Evolutionary conservation across 2,888 invertebrate genomes (phyloP), one percentile per base, ranked within the genome.

Genomic region (Luperina nickerlii): DNA sequence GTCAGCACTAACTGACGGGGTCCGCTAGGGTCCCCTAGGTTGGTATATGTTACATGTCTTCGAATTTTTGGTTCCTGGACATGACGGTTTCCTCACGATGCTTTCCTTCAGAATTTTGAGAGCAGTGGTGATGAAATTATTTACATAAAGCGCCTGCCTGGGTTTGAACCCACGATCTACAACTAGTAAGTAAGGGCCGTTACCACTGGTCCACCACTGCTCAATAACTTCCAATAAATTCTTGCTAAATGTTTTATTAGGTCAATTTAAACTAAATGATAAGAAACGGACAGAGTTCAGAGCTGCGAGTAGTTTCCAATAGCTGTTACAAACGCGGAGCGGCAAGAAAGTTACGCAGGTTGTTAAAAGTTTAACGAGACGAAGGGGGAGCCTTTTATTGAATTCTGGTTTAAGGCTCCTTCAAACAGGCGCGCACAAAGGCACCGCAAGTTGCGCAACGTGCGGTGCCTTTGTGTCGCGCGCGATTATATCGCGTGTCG

Each of bases 291-390:
- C 57, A 8, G 24, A 65, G 42, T 77, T 72, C 68, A 63, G 66
- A 77, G 67, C 57, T 80, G 8, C 45, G 42, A 75, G 69, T 70
- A 82, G 79, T 85, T 77, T 15, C 65, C 69, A 69, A 76, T 83
- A 83, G 82, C 70, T 76, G 70, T 70, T 66, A 66, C 74, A 54
- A 74, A 82, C 38, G 32, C 32, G 32, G 32, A 32, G 32, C 32
- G 74, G 69, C 62, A 65, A 20, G n/a, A 78, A 86, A 88, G 78
- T 87, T 79, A 54, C 20, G n/a, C 42, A 62, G 57, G 45, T 76
- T 85, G 85, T 88, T 88, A 87, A 83, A 87, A 85, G 76, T 87
- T 86, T 67, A 65, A 78, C 74, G 48, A 73, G 63, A 74, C 62
- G 69, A 66, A 72, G 18, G 54, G n/a, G 27, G 48, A 62, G 42